These are phyloP conservation scores for Neoarius graeffei DNA, from an alignment of 2,113 vertebrate species.

Conservation along the genomic window DNA sequence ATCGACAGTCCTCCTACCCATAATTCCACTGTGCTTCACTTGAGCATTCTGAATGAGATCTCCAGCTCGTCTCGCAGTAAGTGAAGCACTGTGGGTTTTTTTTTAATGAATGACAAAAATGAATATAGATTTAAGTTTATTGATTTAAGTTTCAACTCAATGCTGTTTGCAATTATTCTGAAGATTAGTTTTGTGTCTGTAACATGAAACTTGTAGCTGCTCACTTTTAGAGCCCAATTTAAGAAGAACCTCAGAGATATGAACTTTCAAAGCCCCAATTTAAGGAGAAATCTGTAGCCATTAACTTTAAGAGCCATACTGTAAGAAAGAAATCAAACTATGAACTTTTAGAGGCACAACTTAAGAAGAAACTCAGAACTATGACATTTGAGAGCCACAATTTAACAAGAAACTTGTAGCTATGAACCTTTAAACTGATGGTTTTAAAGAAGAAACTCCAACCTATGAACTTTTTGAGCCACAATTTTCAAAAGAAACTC, in stretches of 20 bases:
- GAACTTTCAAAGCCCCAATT: too few relatives aligned
- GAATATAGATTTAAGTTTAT: neutral
- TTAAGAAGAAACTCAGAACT: neutral
- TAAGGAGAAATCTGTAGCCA: neutral
- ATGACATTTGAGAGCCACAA: neutral
- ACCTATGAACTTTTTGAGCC: neutral
- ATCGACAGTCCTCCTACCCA: slow-evolving; percentile 8
- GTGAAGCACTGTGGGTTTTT: neutral
- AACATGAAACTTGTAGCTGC: neutral
- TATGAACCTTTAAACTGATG: neutral
- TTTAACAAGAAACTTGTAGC: neutral
- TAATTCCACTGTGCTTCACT: slow-evolving; percentile 10
- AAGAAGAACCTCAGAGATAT: too few relatives aligned
- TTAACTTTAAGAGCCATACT: neutral
- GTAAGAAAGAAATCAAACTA: neutral
- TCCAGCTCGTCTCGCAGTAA: slow-evolving; percentile 50
- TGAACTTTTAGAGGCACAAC: too few relatives aligned
- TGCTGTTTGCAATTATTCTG: neutral
- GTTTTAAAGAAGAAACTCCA: neutral
- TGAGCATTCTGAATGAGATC: slow-evolving; percentile 40
- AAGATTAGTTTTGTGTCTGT: neutral
- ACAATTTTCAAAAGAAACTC: neutral
- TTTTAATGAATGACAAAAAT: neutral
- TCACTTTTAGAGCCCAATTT: neutral
- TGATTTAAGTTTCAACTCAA: neutral